Conservation (phyloP, 1,140 invertebrate species). For the Bombus waltoni region DNA sequence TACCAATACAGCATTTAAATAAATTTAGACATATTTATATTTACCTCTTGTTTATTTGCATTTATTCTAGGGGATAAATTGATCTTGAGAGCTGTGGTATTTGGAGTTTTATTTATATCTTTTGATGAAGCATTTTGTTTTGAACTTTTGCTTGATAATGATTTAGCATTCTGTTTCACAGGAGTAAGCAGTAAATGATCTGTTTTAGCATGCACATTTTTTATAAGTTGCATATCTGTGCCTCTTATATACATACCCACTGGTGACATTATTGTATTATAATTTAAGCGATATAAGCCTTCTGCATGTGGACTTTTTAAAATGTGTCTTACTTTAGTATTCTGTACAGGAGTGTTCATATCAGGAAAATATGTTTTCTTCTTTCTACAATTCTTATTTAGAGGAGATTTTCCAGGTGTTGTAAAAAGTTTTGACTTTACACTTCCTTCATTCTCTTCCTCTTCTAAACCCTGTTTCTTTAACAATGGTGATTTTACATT, state of each 20-base stretch:
- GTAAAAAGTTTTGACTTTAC: constrained; percentile 46
- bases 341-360: not conserved
- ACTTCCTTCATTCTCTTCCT: not conserved
- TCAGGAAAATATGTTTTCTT: constrained; percentile 59
- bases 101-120: not conserved
- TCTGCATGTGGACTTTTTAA: constrained; percentile 27
- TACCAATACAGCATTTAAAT: not conserved
- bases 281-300: constrained; percentile 44
- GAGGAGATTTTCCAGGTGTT: constrained; percentile 57
- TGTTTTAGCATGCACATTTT: constrained; percentile 57
- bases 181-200: constrained; percentile 29
- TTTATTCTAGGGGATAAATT: constrained; percentile 44
- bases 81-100: not conserved
- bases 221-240: constrained; percentile 50
- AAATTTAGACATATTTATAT: not conserved
- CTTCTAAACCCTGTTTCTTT: not conserved
- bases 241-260: constrained; percentile 64
- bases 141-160: not conserved
- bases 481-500: constrained; percentile 13
- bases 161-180: not conserved
- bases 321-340: constrained; percentile 4
- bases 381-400: constrained; percentile 15
- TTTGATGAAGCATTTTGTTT: not conserved
- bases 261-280: constrained; percentile 58
- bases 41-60: constrained; percentile 26